Conservation (phyloP, 1,140 invertebrate genomes). For the Drosophila eugracilis region DNA sequence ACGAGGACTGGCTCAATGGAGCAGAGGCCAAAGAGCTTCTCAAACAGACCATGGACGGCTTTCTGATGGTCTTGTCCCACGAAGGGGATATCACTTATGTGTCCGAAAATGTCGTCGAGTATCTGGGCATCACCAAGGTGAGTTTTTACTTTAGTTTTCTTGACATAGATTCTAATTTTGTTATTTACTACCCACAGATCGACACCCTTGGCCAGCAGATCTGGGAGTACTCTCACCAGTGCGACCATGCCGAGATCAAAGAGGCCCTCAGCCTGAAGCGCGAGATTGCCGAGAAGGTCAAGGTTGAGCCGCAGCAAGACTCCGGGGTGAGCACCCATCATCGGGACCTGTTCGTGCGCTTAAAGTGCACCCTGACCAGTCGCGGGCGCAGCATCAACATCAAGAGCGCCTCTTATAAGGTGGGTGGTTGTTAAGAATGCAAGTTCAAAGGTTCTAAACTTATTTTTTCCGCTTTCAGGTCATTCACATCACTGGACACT, state of each 20-base stretch:
- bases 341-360: slow-evolving; percentile 90
- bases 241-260: slow-evolving; percentile 96
- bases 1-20: slow-evolving; percentile 65
- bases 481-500: slow-evolving; percentile 93
- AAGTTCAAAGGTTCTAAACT: slow-evolving; percentile 1
- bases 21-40: slow-evolving; percentile 64
- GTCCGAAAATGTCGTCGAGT: slow-evolving; percentile 95
- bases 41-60: slow-evolving; percentile 92
- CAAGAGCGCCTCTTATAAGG: slow-evolving; percentile 97
- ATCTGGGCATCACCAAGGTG: slow-evolving; percentile 96
- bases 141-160: slow-evolving; percentile 1
- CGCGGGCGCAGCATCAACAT: slow-evolving; percentile 96
- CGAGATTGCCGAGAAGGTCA: slow-evolving; percentile 81
- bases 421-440: too few species aligned
- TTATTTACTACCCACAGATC: slow-evolving; percentile 87
- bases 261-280: slow-evolving; percentile 88
- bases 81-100: slow-evolving; percentile 96
- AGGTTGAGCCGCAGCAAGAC: slow-evolving; percentile 85
- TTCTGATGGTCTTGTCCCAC: slow-evolving; percentile 92
- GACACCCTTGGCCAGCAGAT: slow-evolving; percentile 97
- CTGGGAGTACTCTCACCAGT: slow-evolving; percentile 97
- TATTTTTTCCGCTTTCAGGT: slow-evolving; percentile 87
- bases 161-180: not conserved
- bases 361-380: slow-evolving; percentile 96
- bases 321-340: slow-evolving; percentile 81